phyloP scores from a whole-genome alignment of 2,888 invertebrate species.

The Andrena fulva region DNA sequence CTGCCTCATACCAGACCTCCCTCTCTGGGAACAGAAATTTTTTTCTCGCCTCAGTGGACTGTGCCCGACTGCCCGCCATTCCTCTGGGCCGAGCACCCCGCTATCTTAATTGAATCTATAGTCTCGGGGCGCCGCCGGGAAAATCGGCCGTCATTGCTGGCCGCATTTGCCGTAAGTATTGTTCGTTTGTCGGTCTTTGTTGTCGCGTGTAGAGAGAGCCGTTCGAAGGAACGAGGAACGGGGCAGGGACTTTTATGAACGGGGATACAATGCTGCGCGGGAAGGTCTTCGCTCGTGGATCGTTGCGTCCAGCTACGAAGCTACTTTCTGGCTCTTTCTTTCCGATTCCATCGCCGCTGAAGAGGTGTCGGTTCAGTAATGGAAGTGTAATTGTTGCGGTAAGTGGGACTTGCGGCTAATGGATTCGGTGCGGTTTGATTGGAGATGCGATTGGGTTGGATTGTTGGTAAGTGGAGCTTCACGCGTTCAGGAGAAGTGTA shows the following conservation, averaged over 20 bases:
- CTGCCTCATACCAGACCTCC: conserved; percentile 79
- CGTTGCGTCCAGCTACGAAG: neutral
- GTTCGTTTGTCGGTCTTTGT: conserved; percentile 52
- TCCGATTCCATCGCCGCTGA: neutral
- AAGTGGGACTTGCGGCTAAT: neutral
- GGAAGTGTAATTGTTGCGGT: neutral
- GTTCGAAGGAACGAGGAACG: neutral
- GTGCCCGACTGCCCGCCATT: neutral
- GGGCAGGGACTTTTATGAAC: conserved; percentile 7
- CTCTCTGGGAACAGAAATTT: conserved; percentile 73
- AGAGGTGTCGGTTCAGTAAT: neutral
- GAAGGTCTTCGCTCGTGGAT: conserved; percentile 4
- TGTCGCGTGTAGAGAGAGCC: conserved; percentile 17
- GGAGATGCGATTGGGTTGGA: neutral
- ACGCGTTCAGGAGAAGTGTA: no score
- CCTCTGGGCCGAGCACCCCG: conserved; percentile 1
- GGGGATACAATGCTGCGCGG: conserved; percentile 10
- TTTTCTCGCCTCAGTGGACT: conserved; percentile 46
- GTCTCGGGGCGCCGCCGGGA: conserved; percentile 22
- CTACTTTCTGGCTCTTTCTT: neutral
- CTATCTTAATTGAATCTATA: conserved; percentile 63
- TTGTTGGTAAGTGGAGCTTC: no score
- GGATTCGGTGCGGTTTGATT: neutral
- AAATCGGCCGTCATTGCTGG: conserved; percentile 37
- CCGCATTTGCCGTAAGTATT: conserved; percentile 37